Conservation (phyloP, 2,888 invertebrate genomes). For the Ophion slaviceki region DNA sequence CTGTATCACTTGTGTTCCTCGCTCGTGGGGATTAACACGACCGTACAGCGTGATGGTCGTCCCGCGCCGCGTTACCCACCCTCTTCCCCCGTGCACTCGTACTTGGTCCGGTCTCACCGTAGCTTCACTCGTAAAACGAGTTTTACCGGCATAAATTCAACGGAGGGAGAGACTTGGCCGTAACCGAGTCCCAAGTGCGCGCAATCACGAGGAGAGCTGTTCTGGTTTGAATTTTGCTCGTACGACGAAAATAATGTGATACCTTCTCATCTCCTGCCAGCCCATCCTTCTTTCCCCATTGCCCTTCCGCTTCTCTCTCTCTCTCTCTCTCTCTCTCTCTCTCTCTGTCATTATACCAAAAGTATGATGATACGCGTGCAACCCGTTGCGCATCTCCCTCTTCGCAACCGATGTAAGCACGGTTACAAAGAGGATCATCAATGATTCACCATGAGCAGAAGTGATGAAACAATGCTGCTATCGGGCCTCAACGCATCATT, state of each 20-base stretch:
- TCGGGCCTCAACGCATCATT: too few relatives aligned
- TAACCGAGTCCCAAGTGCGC: slow-evolving; percentile 44
- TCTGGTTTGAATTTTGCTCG: slow-evolving; percentile 42
- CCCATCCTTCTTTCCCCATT: too few relatives aligned
- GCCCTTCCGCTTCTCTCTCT: too few relatives aligned
- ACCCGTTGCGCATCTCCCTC: too few relatives aligned
- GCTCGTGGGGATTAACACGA: slow-evolving; percentile 33
- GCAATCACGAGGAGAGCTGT: slow-evolving; percentile 27
- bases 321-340: too few relatives aligned
- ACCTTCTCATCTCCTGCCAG: not conserved
- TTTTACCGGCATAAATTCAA: slow-evolving; percentile 66
- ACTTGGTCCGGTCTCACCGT: slow-evolving; percentile 37
- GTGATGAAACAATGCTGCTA: too few relatives aligned
- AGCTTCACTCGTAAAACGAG: slow-evolving; percentile 65
- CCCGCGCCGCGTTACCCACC: not conserved
- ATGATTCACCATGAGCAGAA: too few relatives aligned
- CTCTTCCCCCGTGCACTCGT: slow-evolving; percentile 17
- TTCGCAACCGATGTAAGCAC: too few relatives aligned
- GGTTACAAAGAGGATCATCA: too few relatives aligned
- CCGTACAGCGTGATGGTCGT: slow-evolving; percentile 12
- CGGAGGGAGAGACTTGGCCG: slow-evolving; percentile 25
- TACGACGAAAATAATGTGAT: slow-evolving; percentile 41
- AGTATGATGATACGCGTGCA: too few relatives aligned
- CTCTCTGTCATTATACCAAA: too few relatives aligned
- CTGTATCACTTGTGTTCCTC: slow-evolving; percentile 18